A percentile compares a stretch with the other conserved stretches of the same genome.
phyloP scores from a whole-genome alignment of 1,140 invertebrate species.

The Apis mellifera region Amel_HAv3.1 CM009943.2:3084001-3084500 shows the following conservation, averaged over 20 bases:
- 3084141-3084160: background rate
- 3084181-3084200: slow-evolving; percentile 29
- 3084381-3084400: slow-evolving; percentile 5
- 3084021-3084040: background rate
- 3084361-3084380: background rate
- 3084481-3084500: background rate
- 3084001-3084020: slow-evolving; percentile 23
- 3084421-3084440: background rate
- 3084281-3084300: background rate
- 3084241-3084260: background rate
- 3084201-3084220: background rate
- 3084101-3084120: too few relatives aligned
- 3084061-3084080: background rate
- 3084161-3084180: background rate
- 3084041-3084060: background rate
- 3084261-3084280: too few relatives aligned
- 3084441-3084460: too few relatives aligned
- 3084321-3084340: background rate
- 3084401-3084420: slow-evolving; percentile 6
- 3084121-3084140: background rate
- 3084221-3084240: background rate
- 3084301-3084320: background rate
- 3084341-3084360: slow-evolving; percentile 3
- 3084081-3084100: too few relatives aligned
- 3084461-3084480: too few relatives aligned